Evolutionary conservation across 1,140 invertebrate species (phyloP).

Genomic region (Drosophila kanapiae): DNA sequence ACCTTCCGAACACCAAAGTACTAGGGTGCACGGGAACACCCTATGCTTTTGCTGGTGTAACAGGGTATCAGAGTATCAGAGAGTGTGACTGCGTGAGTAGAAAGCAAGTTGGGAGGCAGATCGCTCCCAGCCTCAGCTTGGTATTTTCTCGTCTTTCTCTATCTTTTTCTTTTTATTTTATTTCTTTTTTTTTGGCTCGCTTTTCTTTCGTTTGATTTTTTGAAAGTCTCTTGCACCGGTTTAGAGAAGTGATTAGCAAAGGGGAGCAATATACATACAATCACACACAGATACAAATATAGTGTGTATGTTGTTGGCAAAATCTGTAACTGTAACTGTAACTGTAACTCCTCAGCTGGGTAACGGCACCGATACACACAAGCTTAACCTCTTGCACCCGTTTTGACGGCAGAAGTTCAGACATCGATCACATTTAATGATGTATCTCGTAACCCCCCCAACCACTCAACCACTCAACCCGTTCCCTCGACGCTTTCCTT

Average conservation of each 20-base stretch:
- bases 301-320: conserved; percentile 11
- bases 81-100: conserved; percentile 55
- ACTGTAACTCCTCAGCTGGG: conserved; percentile 2
- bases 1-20: neutral
- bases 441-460: neutral
- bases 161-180: neutral
- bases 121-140: conserved; percentile 23
- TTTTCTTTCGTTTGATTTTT: conserved; percentile 51
- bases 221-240: conserved; percentile 73
- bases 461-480: no score
- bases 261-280: conserved; percentile 22
- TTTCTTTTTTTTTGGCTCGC: conserved; percentile 5
- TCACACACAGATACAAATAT: neutral
- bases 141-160: conserved; percentile 46
- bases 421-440: conserved; percentile 37
- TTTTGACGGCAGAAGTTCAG: conserved; percentile 26
- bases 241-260: conserved; percentile 62
- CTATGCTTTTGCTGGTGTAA: neutral
- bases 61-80: conserved; percentile 23
- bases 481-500: conserved; percentile 23
- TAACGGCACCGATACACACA: conserved; percentile 16
- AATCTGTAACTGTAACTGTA: conserved; percentile 39
- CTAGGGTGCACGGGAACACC: neutral
- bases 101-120: conserved; percentile 47
- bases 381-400: conserved; percentile 41